A percentile compares a stretch with the other conserved stretches of the same genome.
Conservation (phyloP, 2,113 vertebrate genomes). For the Octodon degus region DNA sequence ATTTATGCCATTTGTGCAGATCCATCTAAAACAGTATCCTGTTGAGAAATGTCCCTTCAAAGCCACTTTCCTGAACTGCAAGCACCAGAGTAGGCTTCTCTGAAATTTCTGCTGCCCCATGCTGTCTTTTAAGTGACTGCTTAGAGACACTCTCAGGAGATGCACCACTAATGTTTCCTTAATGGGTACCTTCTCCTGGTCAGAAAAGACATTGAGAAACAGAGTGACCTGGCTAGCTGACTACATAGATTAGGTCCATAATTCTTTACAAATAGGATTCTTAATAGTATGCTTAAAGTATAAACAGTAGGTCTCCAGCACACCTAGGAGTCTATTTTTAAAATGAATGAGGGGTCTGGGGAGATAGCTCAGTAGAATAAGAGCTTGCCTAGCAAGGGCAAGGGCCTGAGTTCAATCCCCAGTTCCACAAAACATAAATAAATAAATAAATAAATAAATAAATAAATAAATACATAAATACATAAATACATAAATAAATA, state of each 20-base stretch:
- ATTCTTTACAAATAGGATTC: constrained; percentile 77
- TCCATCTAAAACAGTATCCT: not conserved
- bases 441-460: too few relatives aligned
- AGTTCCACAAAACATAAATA: too few relatives aligned
- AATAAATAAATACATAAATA: too few relatives aligned
- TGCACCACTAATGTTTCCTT: not conserved
- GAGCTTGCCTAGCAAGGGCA: too few relatives aligned
- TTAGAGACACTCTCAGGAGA: constrained; percentile 63
- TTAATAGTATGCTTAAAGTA: constrained; percentile 67
- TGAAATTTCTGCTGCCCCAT: constrained; percentile 27
- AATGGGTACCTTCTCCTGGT: constrained; percentile 43
- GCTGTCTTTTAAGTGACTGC: constrained; percentile 33
- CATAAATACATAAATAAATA: too few relatives aligned
- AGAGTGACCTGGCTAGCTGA: constrained; percentile 70
- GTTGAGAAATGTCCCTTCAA: not conserved
- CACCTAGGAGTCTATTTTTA: constrained; percentile 75
- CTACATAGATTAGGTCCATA: constrained; percentile 78
- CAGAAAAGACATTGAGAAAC: constrained; percentile 60
- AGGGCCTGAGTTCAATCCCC: too few relatives aligned
- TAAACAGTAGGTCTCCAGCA: constrained; percentile 65
- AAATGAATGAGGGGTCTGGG: constrained; percentile 73
- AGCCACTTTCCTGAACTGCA: not conserved
- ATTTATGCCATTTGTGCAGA: not conserved
- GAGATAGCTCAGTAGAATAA: too few relatives aligned
- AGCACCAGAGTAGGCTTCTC: not conserved